A percentile compares a stretch with the other conserved stretches of the same genome.
phyloP scores from a whole-genome alignment of 2,888 invertebrate genomes.

The Pomacea canaliculata region DNA sequence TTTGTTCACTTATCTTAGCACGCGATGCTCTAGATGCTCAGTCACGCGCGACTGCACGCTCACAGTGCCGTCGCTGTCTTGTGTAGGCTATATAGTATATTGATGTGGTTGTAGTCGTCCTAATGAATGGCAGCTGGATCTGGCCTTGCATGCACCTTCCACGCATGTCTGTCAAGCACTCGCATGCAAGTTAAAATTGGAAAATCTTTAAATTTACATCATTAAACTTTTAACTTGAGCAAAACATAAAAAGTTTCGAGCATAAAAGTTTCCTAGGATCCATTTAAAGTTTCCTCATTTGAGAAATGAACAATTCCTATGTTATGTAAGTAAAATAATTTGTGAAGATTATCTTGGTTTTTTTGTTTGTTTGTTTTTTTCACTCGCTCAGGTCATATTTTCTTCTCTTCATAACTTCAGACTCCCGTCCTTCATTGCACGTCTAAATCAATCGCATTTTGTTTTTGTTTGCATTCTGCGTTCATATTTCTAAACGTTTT shows the following conservation, averaged over 20 bases:
- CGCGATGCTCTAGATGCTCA: no score
- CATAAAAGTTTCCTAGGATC: no score
- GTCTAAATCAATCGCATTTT: no score
- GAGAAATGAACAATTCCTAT: background rate
- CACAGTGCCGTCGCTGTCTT: background rate
- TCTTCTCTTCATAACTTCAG: background rate
- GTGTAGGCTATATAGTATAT: background rate
- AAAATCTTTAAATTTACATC: no score
- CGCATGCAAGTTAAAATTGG: conserved; percentile 25
- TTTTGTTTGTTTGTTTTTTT: background rate
- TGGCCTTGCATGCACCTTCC: conserved; percentile 37
- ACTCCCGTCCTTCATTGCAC: background rate
- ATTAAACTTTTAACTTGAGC: no score
- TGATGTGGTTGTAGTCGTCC: conserved; percentile 37
- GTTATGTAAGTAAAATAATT: background rate
- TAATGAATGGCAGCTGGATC: conserved; percentile 32
- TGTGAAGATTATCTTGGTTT: background rate
- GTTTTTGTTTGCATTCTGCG: no score
- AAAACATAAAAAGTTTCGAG: no score
- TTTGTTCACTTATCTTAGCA: no score
- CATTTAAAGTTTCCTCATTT: background rate
- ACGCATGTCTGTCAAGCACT: conserved; percentile 36
- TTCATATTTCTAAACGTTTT: no score
- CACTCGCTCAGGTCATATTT: background rate
- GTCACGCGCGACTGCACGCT: no score